Evolutionary conservation across 2,797 vertebrate genomes (phyloP), one percentile per base, ranked within the genome.

Genomic region (Melanotaenia pygmaea): DNA sequence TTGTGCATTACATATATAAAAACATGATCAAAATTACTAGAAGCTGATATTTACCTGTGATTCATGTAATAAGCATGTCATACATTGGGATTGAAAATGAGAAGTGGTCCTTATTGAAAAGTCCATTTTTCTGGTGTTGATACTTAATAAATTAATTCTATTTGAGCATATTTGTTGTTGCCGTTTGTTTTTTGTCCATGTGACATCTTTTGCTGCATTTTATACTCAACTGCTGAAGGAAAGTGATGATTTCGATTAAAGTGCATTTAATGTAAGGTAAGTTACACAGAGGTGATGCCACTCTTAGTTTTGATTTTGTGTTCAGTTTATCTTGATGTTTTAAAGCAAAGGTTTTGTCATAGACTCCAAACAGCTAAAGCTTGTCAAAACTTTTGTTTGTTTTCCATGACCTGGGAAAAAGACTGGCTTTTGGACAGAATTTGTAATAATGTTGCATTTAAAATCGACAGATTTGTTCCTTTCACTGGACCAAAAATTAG

Each of bases 121-220:
- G 2, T 38, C 9, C 9, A 38, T 9, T 38, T 38, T 38, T 38
- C 37, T 3, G 37, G 9, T 38, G 47, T 30, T 9, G 40, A 32
- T 72, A 71, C 59, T 80, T 26, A 77, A 34, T 56, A 71, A 84
- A 88, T 73, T 70, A 77, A 86, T 59, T n/a, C 51, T 34, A 24
- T 77, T 59, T 35, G 24, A 65, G 64, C 10, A 66, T 30, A 59
- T 72, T n/a, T 80, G 1, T 68, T 30, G 28, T 30, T 30, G 28
- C 28, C 3, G 28, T 30, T 30, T 30, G 13, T 63, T 67, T 24
- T 67, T 58, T 47, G 11, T 64, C 50, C 2, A 24, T 64, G 6
- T 54, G 18, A 35, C 13, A 13, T 38, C 24, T 63, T 11, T n/a
- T 4, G 0, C 22, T 40, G 8, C 1, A 35, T 59, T 11, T 38